Percentiles rank a stretch among this genome's conserved stretches.
phyloP scores from a whole-genome alignment of 2,113 vertebrate species.

The Cacatua alba region DNA sequence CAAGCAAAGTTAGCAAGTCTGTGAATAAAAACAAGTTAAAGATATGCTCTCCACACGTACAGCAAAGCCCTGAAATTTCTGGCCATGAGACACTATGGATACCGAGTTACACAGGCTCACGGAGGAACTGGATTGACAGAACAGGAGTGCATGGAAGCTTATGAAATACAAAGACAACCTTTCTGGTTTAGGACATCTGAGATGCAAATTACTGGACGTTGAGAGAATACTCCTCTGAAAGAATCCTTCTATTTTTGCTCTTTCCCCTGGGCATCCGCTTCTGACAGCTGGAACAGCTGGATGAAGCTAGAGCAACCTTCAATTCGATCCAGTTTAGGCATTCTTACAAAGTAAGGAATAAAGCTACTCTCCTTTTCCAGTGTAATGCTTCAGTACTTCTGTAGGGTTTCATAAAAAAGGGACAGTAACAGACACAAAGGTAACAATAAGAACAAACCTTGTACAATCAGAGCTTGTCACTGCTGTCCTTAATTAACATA shows the following conservation, averaged over 20 bases:
- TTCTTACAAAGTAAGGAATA: not conserved
- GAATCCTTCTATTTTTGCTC: not conserved
- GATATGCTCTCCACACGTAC: not conserved
- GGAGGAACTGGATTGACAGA: not conserved
- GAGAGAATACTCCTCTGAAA: not conserved
- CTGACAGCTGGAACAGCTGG: not conserved
- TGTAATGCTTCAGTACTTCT: not conserved
- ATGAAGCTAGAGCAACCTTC: not conserved
- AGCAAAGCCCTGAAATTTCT: not conserved
- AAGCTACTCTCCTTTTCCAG: not conserved
- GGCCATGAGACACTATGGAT: not conserved
- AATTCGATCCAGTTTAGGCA: not conserved
- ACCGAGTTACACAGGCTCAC: not conserved
- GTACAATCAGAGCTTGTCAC: not conserved
- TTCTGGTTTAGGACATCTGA: not conserved
- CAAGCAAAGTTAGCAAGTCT: not conserved
- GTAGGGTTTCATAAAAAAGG: not conserved
- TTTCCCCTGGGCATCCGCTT: not conserved
- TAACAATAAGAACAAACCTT: not conserved
- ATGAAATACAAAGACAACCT: not conserved
- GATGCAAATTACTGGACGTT: not conserved
- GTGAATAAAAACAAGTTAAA: not conserved
- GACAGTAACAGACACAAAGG: not conserved
- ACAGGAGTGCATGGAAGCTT: not conserved
- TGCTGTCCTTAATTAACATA: not conserved